Conservation (phyloP, 1,140 invertebrate genomes). For the Drosophila chauvacae region DNA sequence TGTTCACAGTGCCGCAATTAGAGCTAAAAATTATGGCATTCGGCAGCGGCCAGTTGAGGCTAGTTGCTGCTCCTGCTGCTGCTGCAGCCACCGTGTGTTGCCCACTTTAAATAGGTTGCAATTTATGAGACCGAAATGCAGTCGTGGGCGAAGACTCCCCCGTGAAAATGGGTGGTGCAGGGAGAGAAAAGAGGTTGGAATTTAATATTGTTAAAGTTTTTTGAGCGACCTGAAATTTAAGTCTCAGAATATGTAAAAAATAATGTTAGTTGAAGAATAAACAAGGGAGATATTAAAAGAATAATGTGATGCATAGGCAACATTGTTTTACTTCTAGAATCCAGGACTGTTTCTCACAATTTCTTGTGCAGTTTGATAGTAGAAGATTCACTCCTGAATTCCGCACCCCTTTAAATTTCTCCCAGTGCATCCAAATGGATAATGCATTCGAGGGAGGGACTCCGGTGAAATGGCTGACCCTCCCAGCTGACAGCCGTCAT, state of each 20-base stretch:
- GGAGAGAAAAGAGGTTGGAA: not conserved
- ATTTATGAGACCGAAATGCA: conserved; percentile 63
- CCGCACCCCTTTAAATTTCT: not conserved
- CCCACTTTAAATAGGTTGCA: conserved; percentile 73
- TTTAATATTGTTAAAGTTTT: too few relatives aligned
- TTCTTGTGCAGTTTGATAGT: not conserved
- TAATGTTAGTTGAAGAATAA: not conserved
- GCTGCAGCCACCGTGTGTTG: conserved; percentile 8
- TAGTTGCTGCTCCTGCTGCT: not conserved
- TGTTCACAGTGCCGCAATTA: conserved; percentile 68
- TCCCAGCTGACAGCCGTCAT: conserved; percentile 26
- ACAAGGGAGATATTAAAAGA: not conserved
- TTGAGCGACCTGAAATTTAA: not conserved
- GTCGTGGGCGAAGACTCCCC: conserved; percentile 29
- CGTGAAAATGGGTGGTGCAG: conserved; percentile 16
- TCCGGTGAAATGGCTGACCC: conserved; percentile 12
- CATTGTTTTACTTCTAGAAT: not conserved
- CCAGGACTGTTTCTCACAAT: not conserved
- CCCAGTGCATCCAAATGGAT: conserved; percentile 3
- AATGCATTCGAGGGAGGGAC: not conserved
- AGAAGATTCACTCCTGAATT: not conserved
- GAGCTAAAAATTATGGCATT: conserved; percentile 69
- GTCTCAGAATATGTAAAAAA: not conserved
- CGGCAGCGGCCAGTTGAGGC: conserved; percentile 12
- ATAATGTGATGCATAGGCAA: not conserved